phyloP scores from a whole-genome alignment of 2,888 invertebrate genomes.

The Drosophila greeni region DNA sequence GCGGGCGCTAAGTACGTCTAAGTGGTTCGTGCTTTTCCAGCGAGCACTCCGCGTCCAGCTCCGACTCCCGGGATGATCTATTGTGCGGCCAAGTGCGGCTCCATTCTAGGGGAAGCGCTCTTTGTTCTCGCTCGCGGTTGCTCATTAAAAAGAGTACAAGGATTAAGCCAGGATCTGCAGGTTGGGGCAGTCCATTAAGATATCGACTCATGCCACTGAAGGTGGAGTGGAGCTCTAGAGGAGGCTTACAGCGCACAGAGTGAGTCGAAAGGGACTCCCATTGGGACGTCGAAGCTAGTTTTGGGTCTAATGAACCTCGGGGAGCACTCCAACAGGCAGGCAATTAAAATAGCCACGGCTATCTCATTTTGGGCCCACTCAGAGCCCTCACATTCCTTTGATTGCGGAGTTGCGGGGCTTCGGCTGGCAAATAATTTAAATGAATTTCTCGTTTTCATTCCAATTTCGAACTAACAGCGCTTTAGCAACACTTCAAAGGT shows the following conservation, averaged over 20 bases:
- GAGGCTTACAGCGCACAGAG: neutral
- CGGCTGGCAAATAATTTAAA: conserved; percentile 40
- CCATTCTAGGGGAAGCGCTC: conserved; percentile 25
- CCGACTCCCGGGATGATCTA: conserved; percentile 49
- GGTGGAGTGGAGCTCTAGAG: neutral
- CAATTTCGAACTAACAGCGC: conserved; percentile 57
- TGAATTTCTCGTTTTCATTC: conserved; percentile 56
- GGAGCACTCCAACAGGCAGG: neutral
- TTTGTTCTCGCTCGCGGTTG: conserved; percentile 25
- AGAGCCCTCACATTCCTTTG: conserved; percentile 20
- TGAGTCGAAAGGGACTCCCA: neutral
- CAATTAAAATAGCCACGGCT: conserved; percentile 29
- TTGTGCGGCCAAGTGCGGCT: conserved; percentile 48
- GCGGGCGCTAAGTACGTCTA: conserved; percentile 64
- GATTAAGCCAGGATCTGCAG: conserved; percentile 21
- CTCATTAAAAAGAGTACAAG: conserved; percentile 59
- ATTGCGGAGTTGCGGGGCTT: conserved; percentile 20
- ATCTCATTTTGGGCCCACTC: conserved; percentile 21
- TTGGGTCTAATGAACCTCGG: conserved; percentile 8
- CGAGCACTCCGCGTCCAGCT: conserved; percentile 13
- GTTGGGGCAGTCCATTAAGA: conserved; percentile 44
- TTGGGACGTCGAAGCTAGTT: neutral
- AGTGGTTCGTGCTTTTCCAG: conserved; percentile 55
- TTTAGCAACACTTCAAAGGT: conserved; percentile 69
- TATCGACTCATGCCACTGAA: conserved; percentile 6